Evolutionary conservation across 2,113 vertebrate genomes (phyloP).

Genomic region (Pseudolaguvia tuberculata): DNA sequence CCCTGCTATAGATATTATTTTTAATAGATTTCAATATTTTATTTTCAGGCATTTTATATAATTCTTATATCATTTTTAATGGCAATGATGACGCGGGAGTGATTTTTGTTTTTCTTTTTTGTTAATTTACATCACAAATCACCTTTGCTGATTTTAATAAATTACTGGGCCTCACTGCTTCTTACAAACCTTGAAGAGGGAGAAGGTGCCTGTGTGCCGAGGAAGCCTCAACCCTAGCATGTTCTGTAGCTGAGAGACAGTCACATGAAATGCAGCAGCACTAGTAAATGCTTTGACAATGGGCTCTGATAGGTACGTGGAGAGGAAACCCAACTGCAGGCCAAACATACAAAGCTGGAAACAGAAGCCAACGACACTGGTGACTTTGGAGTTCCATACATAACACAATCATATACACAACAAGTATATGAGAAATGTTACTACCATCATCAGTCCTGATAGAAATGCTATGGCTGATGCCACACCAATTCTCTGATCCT

Average conservation of each 20-base stretch:
- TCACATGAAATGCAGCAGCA: conserved; percentile 84
- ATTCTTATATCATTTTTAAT: no score
- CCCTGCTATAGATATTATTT: no score
- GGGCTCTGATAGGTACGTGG: conserved; percentile 86
- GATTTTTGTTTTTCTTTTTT: no score
- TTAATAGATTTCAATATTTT: no score
- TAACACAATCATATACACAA: not conserved
- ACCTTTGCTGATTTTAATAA: not conserved
- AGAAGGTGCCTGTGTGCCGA: conserved; percentile 79
- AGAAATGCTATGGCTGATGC: conserved; percentile 81
- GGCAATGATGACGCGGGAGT: no score
- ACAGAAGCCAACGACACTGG: conserved; percentile 14
- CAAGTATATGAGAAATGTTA: not conserved
- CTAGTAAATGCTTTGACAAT: conserved; percentile 89
- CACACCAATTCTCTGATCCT: conserved; percentile 76
- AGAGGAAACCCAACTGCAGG: conserved; percentile 83
- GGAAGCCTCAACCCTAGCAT: conserved; percentile 82
- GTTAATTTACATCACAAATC: no score
- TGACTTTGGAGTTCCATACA: not conserved
- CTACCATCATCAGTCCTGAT: conserved; percentile 82
- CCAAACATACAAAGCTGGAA: conserved; percentile 80
- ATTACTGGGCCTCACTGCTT: not conserved
- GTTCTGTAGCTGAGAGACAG: conserved; percentile 83
- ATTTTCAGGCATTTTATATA: no score
- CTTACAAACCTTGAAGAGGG: conserved; percentile 78